Evolutionary conservation across 2,888 invertebrate genomes (phyloP).

Genomic region (Amphipoea oculea): DNA sequence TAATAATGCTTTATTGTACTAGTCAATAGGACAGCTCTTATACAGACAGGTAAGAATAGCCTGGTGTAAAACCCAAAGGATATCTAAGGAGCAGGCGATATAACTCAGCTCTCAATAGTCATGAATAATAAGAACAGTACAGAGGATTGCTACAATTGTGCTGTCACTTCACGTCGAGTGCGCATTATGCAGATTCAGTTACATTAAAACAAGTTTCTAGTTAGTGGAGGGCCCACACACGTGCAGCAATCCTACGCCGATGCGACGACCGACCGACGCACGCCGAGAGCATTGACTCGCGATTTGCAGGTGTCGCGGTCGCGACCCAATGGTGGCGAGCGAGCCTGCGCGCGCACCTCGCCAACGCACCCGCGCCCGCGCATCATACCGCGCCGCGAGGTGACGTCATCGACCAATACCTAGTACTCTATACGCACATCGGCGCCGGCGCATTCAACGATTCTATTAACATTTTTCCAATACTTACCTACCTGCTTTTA

Average conservation of each 20-base stretch:
- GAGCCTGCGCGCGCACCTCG: conserved; percentile 58
- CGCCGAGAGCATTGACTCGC: conserved; percentile 73
- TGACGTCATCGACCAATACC: conserved; percentile 67
- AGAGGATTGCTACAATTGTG: conserved; percentile 65
- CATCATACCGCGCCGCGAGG: conserved; percentile 33
- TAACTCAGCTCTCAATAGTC: conserved; percentile 53
- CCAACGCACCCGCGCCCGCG: conserved; percentile 58
- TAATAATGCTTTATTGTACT: conserved; percentile 46
- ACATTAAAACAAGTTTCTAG: conserved; percentile 72
- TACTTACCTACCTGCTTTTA: conserved; percentile 23
- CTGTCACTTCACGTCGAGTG: conserved; percentile 61
- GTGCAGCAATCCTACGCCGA: conserved; percentile 69
- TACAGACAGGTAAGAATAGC: conserved; percentile 15
- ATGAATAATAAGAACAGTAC: conserved; percentile 52
- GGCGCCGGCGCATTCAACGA: conserved; percentile 77
- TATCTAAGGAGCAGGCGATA: conserved; percentile 37
- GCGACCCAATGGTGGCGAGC: conserved; percentile 68
- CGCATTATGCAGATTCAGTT: conserved; percentile 70
- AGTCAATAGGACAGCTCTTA: conserved; percentile 23
- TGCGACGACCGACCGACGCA: conserved; percentile 57
- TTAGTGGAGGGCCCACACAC: conserved; percentile 70
- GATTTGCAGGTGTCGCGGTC: conserved; percentile 74
- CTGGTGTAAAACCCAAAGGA: conserved; percentile 8
- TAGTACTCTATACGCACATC: conserved; percentile 53
- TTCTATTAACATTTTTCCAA: conserved; percentile 65